Base-by-base conservation (phyloP, 2,888 invertebrate genomes). In the Drosophila putrida region DNA sequence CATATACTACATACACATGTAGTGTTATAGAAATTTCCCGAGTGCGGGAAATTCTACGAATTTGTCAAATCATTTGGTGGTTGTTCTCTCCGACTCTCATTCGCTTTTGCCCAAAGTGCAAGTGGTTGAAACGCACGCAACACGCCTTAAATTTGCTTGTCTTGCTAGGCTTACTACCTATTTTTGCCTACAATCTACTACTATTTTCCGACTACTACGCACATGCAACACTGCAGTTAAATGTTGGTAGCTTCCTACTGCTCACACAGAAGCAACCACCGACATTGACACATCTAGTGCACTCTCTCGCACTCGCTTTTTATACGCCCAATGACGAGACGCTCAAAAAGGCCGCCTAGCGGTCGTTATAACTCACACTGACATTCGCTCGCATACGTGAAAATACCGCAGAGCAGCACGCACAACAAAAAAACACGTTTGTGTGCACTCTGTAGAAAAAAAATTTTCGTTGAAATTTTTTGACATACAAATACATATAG, bases 181-280 rank as follows among this genome's bases (percentile, higher is more conserved):
- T 59, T 53, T 53, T 43, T 61, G 49, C 62, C 50, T 62, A 46
- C 43, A 49, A 51, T 55, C 71, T 88, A 71, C 79, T 82, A 78
- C 85, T 63, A 55, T 82, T 88, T 76, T 20, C 41, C 36, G 38
- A 51, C 53, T 67, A 61, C 67, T 41, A 60, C 66, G 49, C 38
- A 62, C 67, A 82, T 79, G 70, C 90, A 88, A 88, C 82, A 84
- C 89, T 84, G 85, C 81, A 79, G 46, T 65, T 46, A 33, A 57
- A 60, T 58, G 67, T 64, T 46, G 60, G 71, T 85, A 79, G 54
- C 49, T 65, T 63, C n/a, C 27, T 49, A 62, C 76, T 71, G 77
- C 60, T 79, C 59, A 25, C 73, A 28, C 53, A 70, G 43, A 38
- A 69, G 53, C 85, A 84, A 75, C 72, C 82, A 81, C 71, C 84